Percentiles rank a stretch among this genome's conserved stretches.
phyloP scores from a whole-genome alignment of 2,888 invertebrate species.

The Nezara viridula region DNA sequence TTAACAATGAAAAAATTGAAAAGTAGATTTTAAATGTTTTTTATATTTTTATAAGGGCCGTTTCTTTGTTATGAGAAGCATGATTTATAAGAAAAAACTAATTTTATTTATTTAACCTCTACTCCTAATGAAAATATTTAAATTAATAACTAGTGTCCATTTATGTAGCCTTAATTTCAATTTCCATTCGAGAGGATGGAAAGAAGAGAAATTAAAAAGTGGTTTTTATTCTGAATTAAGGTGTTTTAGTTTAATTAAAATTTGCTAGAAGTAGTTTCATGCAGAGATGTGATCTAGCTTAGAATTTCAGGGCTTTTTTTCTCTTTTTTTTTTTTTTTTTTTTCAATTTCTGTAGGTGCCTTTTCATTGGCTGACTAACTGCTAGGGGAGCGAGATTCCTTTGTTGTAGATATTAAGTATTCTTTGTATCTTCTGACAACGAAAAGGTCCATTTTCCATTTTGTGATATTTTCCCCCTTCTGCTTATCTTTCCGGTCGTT shows the following conservation, averaged over 20 bases:
- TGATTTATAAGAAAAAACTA: no score
- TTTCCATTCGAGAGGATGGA: background rate
- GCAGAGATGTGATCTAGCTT: background rate
- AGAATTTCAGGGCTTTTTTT: background rate
- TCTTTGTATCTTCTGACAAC: slow-evolving; percentile 10
- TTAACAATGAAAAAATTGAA: no score
- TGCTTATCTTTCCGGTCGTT: slow-evolving; percentile 14
- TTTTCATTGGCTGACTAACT: slow-evolving; percentile 16
- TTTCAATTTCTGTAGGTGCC: background rate
- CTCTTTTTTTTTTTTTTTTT: background rate
- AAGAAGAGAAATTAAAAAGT: background rate
- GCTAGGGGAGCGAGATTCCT: background rate
- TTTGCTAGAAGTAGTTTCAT: background rate
- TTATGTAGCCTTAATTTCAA: background rate
- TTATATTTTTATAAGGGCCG: no score
- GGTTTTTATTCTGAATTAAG: background rate
- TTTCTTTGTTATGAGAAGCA: no score
- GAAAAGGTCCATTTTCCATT: background rate
- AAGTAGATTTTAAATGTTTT: no score
- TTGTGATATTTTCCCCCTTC: background rate
- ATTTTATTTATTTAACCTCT: no score
- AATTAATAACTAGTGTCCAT: no score
- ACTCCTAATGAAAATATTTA: no score
- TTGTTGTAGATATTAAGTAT: slow-evolving; percentile 16
- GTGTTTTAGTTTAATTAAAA: background rate